Evolutionary conservation across 2,797 vertebrate species (phyloP).

Genomic region (Parauchenoglanis ngamensis): DNA sequence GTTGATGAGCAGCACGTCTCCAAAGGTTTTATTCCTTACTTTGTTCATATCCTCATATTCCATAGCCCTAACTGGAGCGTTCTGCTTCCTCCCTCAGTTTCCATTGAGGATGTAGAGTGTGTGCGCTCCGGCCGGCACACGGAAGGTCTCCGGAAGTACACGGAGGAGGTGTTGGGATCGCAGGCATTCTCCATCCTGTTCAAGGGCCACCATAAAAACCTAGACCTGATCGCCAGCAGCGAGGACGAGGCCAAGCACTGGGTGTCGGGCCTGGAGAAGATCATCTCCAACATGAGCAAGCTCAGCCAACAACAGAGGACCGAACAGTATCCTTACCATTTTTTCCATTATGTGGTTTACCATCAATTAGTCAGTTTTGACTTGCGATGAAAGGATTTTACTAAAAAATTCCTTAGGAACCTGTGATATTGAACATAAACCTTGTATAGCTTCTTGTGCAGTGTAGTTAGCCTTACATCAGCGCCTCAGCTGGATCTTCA

Average conservation of each 20-base stretch:
- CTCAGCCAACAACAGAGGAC: constrained; percentile 83
- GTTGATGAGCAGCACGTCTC: background rate
- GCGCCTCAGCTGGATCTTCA: constrained; percentile 88
- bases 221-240: constrained; percentile 89
- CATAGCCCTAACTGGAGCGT: background rate
- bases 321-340: constrained; percentile 90
- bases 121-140: constrained; percentile 90
- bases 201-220: constrained; percentile 85
- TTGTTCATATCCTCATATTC: background rate
- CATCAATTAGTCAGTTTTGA: background rate
- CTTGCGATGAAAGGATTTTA: background rate
- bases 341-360: background rate
- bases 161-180: constrained; percentile 79
- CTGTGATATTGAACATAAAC: no score
- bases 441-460: background rate
- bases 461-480: constrained; percentile 75
- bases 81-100: constrained; percentile 76
- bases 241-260: constrained; percentile 86
- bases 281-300: constrained; percentile 74
- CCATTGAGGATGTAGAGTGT: constrained; percentile 85
- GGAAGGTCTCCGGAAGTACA: constrained; percentile 88
- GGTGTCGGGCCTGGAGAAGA: constrained; percentile 84
- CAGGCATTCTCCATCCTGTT: constrained; percentile 94
- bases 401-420: background rate
- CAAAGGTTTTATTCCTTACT: background rate